Base-by-base conservation (phyloP, 2,888 invertebrate genomes). In the Bombyx huttoni region DNA sequence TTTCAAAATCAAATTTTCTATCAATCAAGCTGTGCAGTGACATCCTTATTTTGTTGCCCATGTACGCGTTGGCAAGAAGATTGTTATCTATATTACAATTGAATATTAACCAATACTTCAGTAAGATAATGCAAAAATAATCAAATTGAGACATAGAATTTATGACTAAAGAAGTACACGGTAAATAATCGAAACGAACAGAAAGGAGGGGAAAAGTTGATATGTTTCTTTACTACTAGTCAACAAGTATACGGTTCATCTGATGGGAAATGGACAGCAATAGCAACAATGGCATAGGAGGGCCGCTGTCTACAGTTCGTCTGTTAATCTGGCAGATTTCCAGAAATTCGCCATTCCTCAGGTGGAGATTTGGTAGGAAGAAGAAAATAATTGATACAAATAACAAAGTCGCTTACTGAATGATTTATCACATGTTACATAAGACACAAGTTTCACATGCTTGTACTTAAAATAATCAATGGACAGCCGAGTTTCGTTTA, bases 391-490 rank as follows among this genome's bases (percentile, higher is more conserved):
- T 35, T 45, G 10, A 34, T 33, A 47, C 8, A 40, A 7, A 50
- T 49, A 34, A 14, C 14, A 2, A n/a, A 33, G 47, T 2, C 48
- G 65, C 76, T 70, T 59, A 78, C 78, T 49, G 50, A 56, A 58
- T 12, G 52, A 51, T 49, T 49, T 60, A 34, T 63, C 63, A 59
- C 84, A 83, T 6, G 75, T 67, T 14, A 82, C 65, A 52, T 73
- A 69, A 46, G 67, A 67, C 1, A 78, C 55, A 49, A 68, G 67
- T 54, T 61, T 68, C 0, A 70, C 59, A 53, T 65, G 56, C 55
- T 72, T 78, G 48, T 56, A 56, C 24, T 53, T 45, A 51, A 77
- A 69, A 55, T 79, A 82, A 53, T 79, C 78, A 33, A 62, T 52
- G 0, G 62, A 56, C 46, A 79, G 49, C 13, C 59, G 56, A 0